Base-by-base conservation (phyloP, 2,797 vertebrate genomes). In the Pantherophis vulpinus region DNA sequence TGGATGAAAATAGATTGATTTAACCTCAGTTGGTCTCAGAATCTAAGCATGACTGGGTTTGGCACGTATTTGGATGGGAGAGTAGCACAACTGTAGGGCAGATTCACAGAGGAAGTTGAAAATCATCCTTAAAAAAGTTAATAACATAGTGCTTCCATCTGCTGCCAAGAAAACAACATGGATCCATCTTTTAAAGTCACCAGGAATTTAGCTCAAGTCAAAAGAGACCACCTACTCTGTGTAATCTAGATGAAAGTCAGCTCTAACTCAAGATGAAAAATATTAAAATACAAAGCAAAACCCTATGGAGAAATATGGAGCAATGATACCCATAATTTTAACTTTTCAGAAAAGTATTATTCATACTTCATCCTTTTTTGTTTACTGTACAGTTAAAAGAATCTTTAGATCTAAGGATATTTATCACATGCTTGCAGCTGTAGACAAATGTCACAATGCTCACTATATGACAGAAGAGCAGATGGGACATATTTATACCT, bases 211-310 rank as follows among this genome's bases (percentile, higher is more conserved):
- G 74, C 20, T 83, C 37, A 83, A 25, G 2, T 25, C 16, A 83
- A 83, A 83, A 25, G 37, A 47, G 74, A 47, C 37, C 42, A 47
- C 37, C 20, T 83, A 25, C 7, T 10, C 37, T 83, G 94, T 47
- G 90, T 87, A 2, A 96, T 90, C 58, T 42, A 94, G 94, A 96
- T 94, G 94, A 96, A 96, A 92, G 51, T 90, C 20, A 42, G 8
- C 94, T 96, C 96, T 93, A 94, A 93, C 32, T 27, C 37, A 63
- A 94, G 90, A 51, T 88, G 18, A 91, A 60, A 66, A 29, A 18
- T 86, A 92, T 91, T 94, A 27, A 90, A 92, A 93, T 90, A 88
- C 12, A 58, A 0, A 56, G 18, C 56, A 86, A 0, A 70, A 0
- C 37, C 87, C 55, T 59, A 4, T 47, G 54, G 58, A 94, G 88